These are phyloP conservation scores for Pammene aurita DNA, from an alignment of 2,888 invertebrate species.

Conservation along the genomic window DNA sequence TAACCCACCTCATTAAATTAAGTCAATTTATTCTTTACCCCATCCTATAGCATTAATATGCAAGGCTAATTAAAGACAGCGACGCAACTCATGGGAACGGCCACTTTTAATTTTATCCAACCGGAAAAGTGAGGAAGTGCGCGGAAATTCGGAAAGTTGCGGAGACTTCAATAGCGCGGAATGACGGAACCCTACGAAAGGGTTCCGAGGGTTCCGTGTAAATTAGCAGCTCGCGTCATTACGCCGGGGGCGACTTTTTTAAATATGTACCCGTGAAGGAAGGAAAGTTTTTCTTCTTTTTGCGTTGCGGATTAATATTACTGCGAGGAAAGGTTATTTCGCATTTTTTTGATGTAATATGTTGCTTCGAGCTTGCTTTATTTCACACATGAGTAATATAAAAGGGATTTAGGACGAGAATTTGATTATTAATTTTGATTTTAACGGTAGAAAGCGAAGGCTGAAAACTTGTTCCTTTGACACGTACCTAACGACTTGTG, in stretches of 20 bases:
- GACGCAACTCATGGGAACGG: conserved; percentile 14
- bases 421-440: background rate
- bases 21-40: conserved; percentile 35
- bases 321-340: conserved; percentile 15
- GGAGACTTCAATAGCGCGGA: conserved; percentile 39
- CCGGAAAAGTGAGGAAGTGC: conserved; percentile 34
- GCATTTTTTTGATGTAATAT: background rate
- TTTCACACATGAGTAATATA: background rate
- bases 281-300: conserved; percentile 30
- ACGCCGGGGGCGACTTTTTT: conserved; percentile 31
- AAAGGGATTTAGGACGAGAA: conserved; percentile 4
- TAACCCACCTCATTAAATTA: conserved; percentile 15
- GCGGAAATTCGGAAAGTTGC: conserved; percentile 40
- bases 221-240: conserved; percentile 40
- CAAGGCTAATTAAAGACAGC: conserved; percentile 35
- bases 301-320: conserved; percentile 19
- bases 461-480: background rate
- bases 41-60: conserved; percentile 36
- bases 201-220: conserved; percentile 37
- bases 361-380: background rate
- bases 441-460: background rate
- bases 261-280: conserved; percentile 25
- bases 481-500: background rate
- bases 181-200: conserved; percentile 27
- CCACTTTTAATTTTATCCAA: conserved; percentile 39